Evolutionary conservation across 2,888 invertebrate genomes (phyloP).

Genomic region (Scrobipalpa atriplicella): DNA sequence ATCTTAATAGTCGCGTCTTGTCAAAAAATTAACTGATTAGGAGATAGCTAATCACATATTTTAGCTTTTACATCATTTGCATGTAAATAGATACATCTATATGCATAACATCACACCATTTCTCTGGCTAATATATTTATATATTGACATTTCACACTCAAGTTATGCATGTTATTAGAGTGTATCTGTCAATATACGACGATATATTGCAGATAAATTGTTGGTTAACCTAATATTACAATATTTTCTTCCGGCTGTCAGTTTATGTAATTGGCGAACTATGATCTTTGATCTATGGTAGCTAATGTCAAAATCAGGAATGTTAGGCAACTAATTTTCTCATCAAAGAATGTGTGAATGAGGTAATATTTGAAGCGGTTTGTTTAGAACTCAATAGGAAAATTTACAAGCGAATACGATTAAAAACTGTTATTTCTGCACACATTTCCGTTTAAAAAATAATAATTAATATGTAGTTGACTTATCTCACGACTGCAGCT

Average conservation of each 20-base stretch:
- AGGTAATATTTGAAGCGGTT: background rate
- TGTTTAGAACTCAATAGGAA: background rate
- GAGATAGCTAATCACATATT: slow-evolving; percentile 18
- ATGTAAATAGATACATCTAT: slow-evolving; percentile 9
- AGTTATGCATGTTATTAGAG: slow-evolving; percentile 13
- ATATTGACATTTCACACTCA: slow-evolving; percentile 22
- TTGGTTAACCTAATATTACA: slow-evolving; percentile 15
- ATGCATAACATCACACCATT: slow-evolving; percentile 20
- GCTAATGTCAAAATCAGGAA: background rate
- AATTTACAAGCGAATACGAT: too few relatives aligned
- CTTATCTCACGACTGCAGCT: too few relatives aligned
- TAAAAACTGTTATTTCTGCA: too few relatives aligned
- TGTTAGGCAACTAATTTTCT: slow-evolving; percentile 5
- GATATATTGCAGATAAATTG: slow-evolving; percentile 21
- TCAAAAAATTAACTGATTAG: slow-evolving; percentile 26
- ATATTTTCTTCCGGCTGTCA: slow-evolving; percentile 18
- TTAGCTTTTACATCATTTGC: slow-evolving; percentile 10
- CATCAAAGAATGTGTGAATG: background rate
- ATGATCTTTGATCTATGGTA: slow-evolving; percentile 14
- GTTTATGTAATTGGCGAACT: slow-evolving; percentile 6
- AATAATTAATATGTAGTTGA: too few relatives aligned
- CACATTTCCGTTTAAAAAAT: too few relatives aligned
- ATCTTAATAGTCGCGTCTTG: slow-evolving; percentile 23
- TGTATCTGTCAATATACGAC: background rate
- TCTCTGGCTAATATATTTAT: slow-evolving; percentile 11